A percentile compares a stretch with the other conserved stretches of the same genome.
These are phyloP conservation scores for Clarias pachynema DNA, from an alignment of 2,797 vertebrate genomes.

Conservation along the genomic window DNA sequence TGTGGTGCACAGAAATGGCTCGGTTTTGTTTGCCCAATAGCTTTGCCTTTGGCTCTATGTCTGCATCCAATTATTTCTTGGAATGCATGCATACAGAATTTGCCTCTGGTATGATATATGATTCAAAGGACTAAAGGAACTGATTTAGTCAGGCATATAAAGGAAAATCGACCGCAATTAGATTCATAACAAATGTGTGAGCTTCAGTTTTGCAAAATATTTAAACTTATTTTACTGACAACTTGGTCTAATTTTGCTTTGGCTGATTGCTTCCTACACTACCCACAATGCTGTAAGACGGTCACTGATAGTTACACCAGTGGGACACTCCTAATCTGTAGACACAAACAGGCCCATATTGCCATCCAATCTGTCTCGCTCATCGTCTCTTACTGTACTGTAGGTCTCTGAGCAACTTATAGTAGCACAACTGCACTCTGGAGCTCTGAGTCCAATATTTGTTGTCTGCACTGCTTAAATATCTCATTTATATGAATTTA, in stretches of 20 bases:
- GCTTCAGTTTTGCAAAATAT: neutral
- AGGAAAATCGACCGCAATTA: neutral
- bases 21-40: constrained; percentile 8
- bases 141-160: neutral
- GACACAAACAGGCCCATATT: neutral
- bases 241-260: neutral
- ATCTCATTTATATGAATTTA: neutral
- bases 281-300: neutral
- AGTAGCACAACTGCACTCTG: neutral
- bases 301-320: neutral
- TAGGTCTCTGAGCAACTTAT: neutral
- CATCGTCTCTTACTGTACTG: neutral
- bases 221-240: neutral
- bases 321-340: neutral
- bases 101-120: neutral
- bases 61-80: neutral
- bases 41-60: neutral
- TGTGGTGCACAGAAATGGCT: neutral
- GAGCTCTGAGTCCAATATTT: neutral
- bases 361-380: neutral
- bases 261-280: neutral
- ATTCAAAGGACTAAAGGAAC: neutral
- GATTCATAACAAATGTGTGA: neutral
- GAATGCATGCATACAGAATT: neutral
- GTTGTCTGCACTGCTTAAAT: neutral